Percentiles rank a stretch among this genome's conserved stretches.
phyloP scores from a whole-genome alignment of 2,888 invertebrate genomes.

The Spodoptera exigua region DNA sequence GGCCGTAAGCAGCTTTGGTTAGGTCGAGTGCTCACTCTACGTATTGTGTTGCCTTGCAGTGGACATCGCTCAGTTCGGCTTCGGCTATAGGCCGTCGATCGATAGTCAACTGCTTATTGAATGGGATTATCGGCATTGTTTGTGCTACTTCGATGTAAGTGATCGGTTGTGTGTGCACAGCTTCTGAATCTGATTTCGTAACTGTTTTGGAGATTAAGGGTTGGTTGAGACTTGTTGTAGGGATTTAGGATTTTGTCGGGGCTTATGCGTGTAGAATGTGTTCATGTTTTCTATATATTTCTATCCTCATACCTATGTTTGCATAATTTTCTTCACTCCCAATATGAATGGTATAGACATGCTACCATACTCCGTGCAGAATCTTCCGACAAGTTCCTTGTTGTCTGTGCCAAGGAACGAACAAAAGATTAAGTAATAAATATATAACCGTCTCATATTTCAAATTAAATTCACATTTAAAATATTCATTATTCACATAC shows the following conservation, averaged over 20 bases:
- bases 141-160: constrained; percentile 45
- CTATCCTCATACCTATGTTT: too few species aligned
- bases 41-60: constrained; percentile 54
- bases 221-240: background rate
- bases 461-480: background rate
- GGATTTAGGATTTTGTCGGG: too few species aligned
- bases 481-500: background rate
- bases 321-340: too few species aligned
- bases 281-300: too few species aligned
- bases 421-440: background rate
- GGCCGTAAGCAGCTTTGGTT: constrained; percentile 73
- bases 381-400: too few species aligned
- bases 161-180: constrained; percentile 36
- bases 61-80: constrained; percentile 49
- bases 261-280: too few species aligned
- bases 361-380: too few species aligned
- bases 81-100: constrained; percentile 42
- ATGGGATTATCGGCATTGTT: constrained; percentile 57
- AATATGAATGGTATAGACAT: too few species aligned
- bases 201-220: constrained; percentile 4
- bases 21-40: constrained; percentile 74
- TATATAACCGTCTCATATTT: background rate
- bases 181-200: constrained; percentile 29
- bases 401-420: background rate
- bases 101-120: constrained; percentile 48